Evolutionary conservation across 2,113 vertebrate species (phyloP).

Genomic region (Accipiter virgatus): DNA sequence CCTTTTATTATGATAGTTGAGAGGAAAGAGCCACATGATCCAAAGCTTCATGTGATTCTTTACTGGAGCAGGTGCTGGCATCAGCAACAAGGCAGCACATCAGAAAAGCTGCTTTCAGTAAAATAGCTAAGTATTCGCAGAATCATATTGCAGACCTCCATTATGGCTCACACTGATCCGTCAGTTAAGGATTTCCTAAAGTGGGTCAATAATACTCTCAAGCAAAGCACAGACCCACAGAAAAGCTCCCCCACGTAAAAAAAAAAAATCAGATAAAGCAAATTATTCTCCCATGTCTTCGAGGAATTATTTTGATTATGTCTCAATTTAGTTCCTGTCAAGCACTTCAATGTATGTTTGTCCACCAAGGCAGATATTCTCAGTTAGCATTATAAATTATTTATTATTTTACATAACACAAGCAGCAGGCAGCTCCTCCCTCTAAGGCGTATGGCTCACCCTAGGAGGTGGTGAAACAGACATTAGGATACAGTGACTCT

Average conservation of each 20-base stretch:
- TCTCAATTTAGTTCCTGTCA: background rate
- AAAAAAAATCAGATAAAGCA: background rate
- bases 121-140: background rate
- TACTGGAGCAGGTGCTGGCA: background rate
- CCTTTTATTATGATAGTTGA: background rate
- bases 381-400: slow-evolving; percentile 19
- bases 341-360: background rate
- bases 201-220: slow-evolving; percentile 24
- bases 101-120: slow-evolving; percentile 14
- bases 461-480: background rate
- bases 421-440: slow-evolving; percentile 19
- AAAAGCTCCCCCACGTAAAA: background rate
- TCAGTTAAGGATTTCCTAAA: slow-evolving; percentile 8
- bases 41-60: slow-evolving; percentile 26
- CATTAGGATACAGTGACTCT: background rate
- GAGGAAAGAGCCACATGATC: slow-evolving; percentile 24
- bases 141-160: slow-evolving; percentile 2
- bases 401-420: slow-evolving; percentile 54
- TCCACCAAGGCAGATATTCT: background rate
- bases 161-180: background rate
- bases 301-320: background rate
- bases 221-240: background rate
- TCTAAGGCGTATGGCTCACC: background rate
- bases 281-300: background rate
- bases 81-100: background rate